These are phyloP conservation scores for Cryptomyrus ogoouensis DNA, from an alignment of 2,113 vertebrate species.

Conservation along the genomic window DNA sequence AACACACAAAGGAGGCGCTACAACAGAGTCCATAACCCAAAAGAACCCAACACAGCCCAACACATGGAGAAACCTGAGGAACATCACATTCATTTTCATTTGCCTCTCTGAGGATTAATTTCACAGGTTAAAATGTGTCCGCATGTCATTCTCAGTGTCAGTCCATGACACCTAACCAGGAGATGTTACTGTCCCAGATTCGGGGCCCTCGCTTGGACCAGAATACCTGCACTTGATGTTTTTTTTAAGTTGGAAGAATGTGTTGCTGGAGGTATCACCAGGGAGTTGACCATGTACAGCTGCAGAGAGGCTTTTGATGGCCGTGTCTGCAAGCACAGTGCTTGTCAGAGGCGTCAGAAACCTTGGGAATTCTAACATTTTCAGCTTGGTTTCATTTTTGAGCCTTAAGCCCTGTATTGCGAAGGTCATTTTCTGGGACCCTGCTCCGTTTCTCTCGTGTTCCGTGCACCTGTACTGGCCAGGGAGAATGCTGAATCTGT, in stretches of 20 bases:
- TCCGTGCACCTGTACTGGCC: neutral
- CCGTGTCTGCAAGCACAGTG: neutral
- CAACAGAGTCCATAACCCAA: neutral
- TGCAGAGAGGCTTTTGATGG: neutral
- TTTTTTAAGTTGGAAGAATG: neutral
- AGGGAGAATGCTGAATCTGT: neutral
- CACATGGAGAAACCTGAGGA: neutral
- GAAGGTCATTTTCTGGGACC: neutral
- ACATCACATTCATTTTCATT: constrained; percentile 7
- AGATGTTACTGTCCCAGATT: neutral
- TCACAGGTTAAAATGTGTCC: neutral
- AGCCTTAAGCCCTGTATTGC: neutral
- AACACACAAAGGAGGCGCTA: neutral
- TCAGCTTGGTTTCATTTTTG: neutral
- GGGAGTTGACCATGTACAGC: neutral
- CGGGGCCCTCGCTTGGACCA: neutral
- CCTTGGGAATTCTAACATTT: neutral
- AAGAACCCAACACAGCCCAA: neutral
- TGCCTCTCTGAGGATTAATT: neutral
- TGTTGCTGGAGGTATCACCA: neutral
- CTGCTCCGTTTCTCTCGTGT: neutral
- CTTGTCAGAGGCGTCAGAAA: neutral
- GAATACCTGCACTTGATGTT: neutral
- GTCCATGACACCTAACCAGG: neutral
- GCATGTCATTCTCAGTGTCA: neutral